Evolutionary conservation across 2,113 vertebrate species (phyloP), one percentile per base, ranked within the genome.

Genomic region (Taurulus bubalis): DNA sequence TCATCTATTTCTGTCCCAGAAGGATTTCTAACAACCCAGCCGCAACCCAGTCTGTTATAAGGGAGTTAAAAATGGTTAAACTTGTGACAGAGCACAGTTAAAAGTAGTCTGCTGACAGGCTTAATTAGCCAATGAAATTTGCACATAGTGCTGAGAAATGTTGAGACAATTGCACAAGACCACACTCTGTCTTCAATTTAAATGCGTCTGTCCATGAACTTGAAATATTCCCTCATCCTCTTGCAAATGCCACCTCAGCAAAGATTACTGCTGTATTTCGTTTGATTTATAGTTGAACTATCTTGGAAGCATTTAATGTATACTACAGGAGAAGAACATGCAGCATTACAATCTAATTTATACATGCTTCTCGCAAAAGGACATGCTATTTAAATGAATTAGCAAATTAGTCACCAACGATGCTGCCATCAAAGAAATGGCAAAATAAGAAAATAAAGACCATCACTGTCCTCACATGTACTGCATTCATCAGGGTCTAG

Each of bases 1-100:
- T 60, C 15, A 49, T 74, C 68, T 69, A 56, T 79, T 70, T 75
- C 45, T 53, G 65, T 79, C 24, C 36, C 45, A 38, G 47, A 15
- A 36, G 32, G 40, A 67, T 72, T 30, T 55, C 8, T 28, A 66
- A 38, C 26, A 81, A 26, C 51, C 16, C 22, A 36, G 32, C 66
- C 40, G 1, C 68, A 77, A 28, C 67, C 26, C 16, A 20, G 55
- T 63, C 69, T 69, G 67, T 72, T 53, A 24, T 40, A 71, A 66
- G 20, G 42, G 59, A 59, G 49, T n/a, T 63, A 18, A 66, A 73
- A 78, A 47, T 20, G 40, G 55, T 63, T 63, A 7, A 58, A 56
- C 20, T 24, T 38, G 42, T 51, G 66, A 76, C 45, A 32, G 22
- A n/a, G 20, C n/a, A 32, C 64, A 64, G 16, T 69, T 47, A 18